Evolutionary conservation across 2,888 invertebrate species (phyloP).

Genomic region (Cerastis leucographa): DNA sequence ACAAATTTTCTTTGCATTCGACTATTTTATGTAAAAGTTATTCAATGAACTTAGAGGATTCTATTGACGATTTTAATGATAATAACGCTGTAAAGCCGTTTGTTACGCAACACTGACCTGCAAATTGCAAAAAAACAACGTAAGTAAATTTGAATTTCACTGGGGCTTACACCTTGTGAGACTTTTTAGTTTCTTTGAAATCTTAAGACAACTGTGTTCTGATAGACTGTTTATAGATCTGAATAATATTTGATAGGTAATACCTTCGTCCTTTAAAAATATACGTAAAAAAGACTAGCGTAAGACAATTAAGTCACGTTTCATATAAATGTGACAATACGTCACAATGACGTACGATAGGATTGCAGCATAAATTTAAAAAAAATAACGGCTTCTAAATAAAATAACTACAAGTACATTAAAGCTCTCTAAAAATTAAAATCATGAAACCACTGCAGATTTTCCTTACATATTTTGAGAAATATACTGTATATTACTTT

Average conservation of each 20-base stretch:
- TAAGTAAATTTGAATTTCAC: too few relatives aligned
- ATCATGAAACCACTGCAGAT: slow-evolving; percentile 4
- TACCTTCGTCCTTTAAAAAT: slow-evolving; percentile 14
- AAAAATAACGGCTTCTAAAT: neutral
- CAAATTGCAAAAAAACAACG: too few relatives aligned
- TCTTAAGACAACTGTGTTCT: slow-evolving; percentile 38
- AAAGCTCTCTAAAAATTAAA: slow-evolving; percentile 41
- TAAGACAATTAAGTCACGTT: neutral
- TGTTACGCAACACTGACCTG: too few relatives aligned
- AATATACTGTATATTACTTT: neutral
- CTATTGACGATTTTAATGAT: too few relatives aligned
- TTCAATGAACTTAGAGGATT: too few relatives aligned
- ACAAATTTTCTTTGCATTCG: too few relatives aligned
- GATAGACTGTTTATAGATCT: slow-evolving; percentile 60
- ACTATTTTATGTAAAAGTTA: too few relatives aligned
- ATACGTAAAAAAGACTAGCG: slow-evolving; percentile 25
- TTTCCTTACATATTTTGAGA: slow-evolving; percentile 28
- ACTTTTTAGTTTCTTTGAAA: slow-evolving; percentile 27
- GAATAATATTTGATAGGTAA: slow-evolving; percentile 41
- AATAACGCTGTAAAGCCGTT: too few relatives aligned
- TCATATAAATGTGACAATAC: slow-evolving; percentile 4
- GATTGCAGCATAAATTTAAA: too few relatives aligned
- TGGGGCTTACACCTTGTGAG: neutral
- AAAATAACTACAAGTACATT: slow-evolving; percentile 1
- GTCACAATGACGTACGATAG: neutral